phyloP scores from a whole-genome alignment of 2,888 invertebrate genomes.

The Ornithoptera priamus region DNA sequence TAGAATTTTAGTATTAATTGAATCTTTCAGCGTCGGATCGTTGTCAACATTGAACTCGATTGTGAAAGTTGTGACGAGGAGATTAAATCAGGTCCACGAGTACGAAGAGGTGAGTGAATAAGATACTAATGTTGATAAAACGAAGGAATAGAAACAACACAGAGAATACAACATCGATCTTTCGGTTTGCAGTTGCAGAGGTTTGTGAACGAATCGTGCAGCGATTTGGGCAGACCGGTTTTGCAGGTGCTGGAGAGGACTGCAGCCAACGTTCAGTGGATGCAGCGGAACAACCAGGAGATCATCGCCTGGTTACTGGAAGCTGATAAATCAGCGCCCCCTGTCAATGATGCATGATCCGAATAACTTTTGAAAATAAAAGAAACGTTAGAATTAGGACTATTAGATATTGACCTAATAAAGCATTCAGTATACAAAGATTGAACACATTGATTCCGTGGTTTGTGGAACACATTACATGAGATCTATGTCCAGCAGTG shows the following conservation, averaged over 20 bases:
- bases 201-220: slow-evolving; percentile 82
- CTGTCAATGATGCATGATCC: slow-evolving; percentile 33
- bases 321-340: slow-evolving; percentile 43
- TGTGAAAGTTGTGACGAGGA: slow-evolving; percentile 85
- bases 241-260: slow-evolving; percentile 90
- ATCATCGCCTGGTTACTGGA: slow-evolving; percentile 87
- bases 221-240: slow-evolving; percentile 86
- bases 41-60: slow-evolving; percentile 86
- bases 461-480: too few species aligned
- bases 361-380: too few species aligned
- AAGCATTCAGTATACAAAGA: not conserved
- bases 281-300: slow-evolving; percentile 85
- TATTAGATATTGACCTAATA: not conserved
- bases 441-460: not conserved
- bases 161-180: not conserved
- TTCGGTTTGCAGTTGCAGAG: slow-evolving; percentile 78
- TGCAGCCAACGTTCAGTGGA: slow-evolving; percentile 91
- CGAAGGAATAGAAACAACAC: not conserved
- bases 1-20: not conserved
- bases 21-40: slow-evolving; percentile 84
- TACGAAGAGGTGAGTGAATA: slow-evolving; percentile 82
- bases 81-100: slow-evolving; percentile 87
- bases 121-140: not conserved
- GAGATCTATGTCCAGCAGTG: too few species aligned
- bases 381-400: not conserved